Percentiles rank a stretch among this genome's conserved stretches.
Conservation (phyloP, 2,888 invertebrate genomes). For the Bursaphelenchus okinawaensis region DNA sequence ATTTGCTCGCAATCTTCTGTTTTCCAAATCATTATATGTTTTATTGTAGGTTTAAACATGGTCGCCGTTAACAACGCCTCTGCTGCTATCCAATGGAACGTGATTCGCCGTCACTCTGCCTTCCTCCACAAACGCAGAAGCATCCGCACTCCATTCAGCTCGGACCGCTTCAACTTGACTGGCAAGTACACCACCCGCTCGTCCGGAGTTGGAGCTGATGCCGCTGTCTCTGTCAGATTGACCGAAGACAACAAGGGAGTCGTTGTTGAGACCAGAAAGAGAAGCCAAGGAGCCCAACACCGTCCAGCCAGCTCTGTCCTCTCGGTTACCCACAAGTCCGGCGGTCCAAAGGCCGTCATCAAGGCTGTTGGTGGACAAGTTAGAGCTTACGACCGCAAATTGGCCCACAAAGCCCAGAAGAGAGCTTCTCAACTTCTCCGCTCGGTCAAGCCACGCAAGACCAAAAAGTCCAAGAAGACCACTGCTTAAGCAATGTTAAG, state of each 20-base stretch:
- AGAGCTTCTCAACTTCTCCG: conserved; percentile 7
- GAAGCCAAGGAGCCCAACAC: not conserved
- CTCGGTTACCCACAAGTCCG: not conserved
- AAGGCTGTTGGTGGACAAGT: not conserved
- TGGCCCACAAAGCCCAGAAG: conserved; percentile 1
- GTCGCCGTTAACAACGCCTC: conserved; percentile 13
- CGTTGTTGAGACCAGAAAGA: conserved; percentile 14
- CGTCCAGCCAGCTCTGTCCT: conserved; percentile 1
- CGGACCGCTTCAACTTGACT: conserved; percentile 6
- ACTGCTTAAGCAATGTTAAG: not conserved
- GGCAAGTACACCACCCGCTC: conserved; percentile 10
- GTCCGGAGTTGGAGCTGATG: not conserved
- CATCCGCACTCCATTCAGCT: conserved; percentile 2
- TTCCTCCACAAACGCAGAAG: conserved; percentile 8
- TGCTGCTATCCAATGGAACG: conserved; percentile 6
- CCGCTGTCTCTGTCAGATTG: conserved; percentile 8
- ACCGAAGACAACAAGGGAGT: conserved; percentile 10
- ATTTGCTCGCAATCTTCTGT: not conserved
- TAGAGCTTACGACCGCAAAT: conserved; percentile 1
- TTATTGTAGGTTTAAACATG: conserved; percentile 7
- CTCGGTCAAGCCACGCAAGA: conserved; percentile 4
- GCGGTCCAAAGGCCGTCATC: not conserved
- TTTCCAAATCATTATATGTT: not conserved
- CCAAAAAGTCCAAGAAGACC: not conserved
- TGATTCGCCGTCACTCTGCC: conserved; percentile 6